These are phyloP conservation scores for Ephydatia muelleri DNA, from an alignment of 37 sponge, comb jelly and placozoan genomes.

Conservation along the genomic window DNA sequence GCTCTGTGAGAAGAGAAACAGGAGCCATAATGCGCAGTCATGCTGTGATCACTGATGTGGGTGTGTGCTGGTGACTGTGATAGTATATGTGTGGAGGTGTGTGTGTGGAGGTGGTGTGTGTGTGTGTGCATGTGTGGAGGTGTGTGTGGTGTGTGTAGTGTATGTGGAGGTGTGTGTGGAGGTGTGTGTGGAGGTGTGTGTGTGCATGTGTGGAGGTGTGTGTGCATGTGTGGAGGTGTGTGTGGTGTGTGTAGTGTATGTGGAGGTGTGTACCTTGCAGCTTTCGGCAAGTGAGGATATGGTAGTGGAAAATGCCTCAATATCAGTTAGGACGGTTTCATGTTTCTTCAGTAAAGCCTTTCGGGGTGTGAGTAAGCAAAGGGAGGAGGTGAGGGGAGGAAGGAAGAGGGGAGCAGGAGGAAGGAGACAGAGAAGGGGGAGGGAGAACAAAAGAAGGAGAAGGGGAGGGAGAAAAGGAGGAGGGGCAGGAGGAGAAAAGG, in stretches of 20 bases:
- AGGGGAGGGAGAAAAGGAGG: not conserved
- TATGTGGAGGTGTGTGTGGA: not conserved
- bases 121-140: not conserved
- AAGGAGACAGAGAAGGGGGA: not conserved
- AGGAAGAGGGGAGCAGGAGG: not conserved
- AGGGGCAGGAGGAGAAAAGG: not conserved
- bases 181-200: not conserved
- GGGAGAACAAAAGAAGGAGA: not conserved
- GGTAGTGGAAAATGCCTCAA: conserved; percentile 62
- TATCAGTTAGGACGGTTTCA: conserved; percentile 76
- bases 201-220: not conserved
- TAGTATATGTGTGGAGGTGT: not conserved
- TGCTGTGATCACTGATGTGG: not conserved
- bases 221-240: not conserved
- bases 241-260: conserved; percentile 13
- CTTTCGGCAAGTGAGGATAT: conserved; percentile 49
- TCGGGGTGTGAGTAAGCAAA: not conserved
- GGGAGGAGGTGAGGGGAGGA: not conserved
- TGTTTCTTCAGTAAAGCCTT: conserved; percentile 86
- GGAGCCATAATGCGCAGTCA: not conserved
- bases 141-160: not conserved
- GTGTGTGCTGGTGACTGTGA: not conserved
- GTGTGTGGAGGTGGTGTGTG: too few relatives aligned
- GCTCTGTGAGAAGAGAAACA: not conserved
- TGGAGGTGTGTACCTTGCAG: conserved; percentile 60